phyloP scores from a whole-genome alignment of 2,797 vertebrate species.

The Danionella dracula region DNA sequence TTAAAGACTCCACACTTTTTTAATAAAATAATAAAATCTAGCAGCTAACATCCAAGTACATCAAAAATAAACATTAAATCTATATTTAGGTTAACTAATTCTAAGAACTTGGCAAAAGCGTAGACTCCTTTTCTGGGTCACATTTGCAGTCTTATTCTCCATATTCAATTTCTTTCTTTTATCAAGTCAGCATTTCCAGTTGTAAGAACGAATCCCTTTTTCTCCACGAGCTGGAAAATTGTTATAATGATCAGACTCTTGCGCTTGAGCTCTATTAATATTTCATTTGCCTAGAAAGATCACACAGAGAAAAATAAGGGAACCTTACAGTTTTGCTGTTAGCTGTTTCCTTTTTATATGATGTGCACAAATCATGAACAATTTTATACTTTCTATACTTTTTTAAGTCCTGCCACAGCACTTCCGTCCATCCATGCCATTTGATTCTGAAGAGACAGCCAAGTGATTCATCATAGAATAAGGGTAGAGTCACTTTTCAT shows the following conservation, averaged over 20 bases:
- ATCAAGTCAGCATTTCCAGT: conserved; percentile 62
- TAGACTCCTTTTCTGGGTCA: conserved; percentile 27
- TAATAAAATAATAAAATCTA: too few species aligned
- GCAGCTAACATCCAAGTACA: too few species aligned
- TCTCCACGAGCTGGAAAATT: conserved; percentile 57
- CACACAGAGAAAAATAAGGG: conserved; percentile 21
- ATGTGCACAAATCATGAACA: neutral
- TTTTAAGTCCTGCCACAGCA: conserved; percentile 32
- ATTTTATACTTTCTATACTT: neutral
- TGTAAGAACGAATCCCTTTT: conserved; percentile 52
- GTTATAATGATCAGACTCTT: conserved; percentile 65
- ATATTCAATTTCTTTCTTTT: conserved; percentile 40
- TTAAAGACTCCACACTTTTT: too few species aligned
- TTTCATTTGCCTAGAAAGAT: conserved; percentile 56
- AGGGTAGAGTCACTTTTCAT: conserved; percentile 65
- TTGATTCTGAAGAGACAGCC: conserved; percentile 47
- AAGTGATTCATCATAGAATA: conserved; percentile 40
- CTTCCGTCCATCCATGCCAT: conserved; percentile 34
- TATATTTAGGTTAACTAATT: neutral
- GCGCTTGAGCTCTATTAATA: conserved; percentile 58
- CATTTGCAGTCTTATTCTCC: conserved; percentile 16
- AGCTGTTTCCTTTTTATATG: neutral
- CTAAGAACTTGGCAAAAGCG: neutral
- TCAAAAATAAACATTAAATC: too few species aligned
- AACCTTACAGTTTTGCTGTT: conserved; percentile 10